Conservation (phyloP, 2,113 vertebrate species). For the Polypterus bichir region DNA sequence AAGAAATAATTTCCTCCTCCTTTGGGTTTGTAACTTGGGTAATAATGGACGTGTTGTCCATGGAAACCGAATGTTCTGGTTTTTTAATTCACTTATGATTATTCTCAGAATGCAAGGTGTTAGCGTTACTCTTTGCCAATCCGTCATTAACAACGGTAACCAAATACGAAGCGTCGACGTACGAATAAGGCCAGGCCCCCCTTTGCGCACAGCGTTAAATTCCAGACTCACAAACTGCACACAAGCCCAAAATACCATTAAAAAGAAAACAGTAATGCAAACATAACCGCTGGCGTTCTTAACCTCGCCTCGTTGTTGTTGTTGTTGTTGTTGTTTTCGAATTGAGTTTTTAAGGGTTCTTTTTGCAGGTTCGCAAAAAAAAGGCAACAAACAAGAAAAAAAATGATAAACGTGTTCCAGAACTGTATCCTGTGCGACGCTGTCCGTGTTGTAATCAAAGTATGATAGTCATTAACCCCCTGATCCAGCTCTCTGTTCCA, state of each 20-base stretch:
- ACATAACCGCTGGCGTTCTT: too few relatives aligned
- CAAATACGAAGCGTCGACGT: slow-evolving; percentile 28
- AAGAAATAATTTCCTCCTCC: slow-evolving; percentile 85
- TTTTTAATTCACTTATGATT: slow-evolving; percentile 32
- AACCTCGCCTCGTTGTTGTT: too few relatives aligned
- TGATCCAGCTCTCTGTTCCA: too few relatives aligned
- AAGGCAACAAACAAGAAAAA: too few relatives aligned
- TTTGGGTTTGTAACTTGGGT: slow-evolving; percentile 98
- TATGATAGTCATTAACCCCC: too few relatives aligned
- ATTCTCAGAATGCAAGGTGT: slow-evolving; percentile 7
- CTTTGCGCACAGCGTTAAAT: slow-evolving; percentile 1
- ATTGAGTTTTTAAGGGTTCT: too few relatives aligned
- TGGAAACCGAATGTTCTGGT: slow-evolving; percentile 71
- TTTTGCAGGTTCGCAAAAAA: too few relatives aligned
- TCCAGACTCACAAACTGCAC: slow-evolving; percentile 1
- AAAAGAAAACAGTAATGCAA: too few relatives aligned
- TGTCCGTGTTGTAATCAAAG: too few relatives aligned
- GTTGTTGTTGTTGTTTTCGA: too few relatives aligned
- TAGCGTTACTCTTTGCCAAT: slow-evolving; percentile 26
- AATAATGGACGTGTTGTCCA: slow-evolving; percentile 98
- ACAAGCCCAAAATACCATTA: background rate
- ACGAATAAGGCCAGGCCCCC: slow-evolving; percentile 19
- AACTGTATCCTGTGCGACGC: too few relatives aligned
- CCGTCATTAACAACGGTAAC: slow-evolving; percentile 36
- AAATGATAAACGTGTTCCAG: too few relatives aligned